A percentile compares a stretch with the other conserved stretches of the same genome.
Conservation (phyloP, 2,113 vertebrate genomes). For the Prochilodus magdalenae region DNA sequence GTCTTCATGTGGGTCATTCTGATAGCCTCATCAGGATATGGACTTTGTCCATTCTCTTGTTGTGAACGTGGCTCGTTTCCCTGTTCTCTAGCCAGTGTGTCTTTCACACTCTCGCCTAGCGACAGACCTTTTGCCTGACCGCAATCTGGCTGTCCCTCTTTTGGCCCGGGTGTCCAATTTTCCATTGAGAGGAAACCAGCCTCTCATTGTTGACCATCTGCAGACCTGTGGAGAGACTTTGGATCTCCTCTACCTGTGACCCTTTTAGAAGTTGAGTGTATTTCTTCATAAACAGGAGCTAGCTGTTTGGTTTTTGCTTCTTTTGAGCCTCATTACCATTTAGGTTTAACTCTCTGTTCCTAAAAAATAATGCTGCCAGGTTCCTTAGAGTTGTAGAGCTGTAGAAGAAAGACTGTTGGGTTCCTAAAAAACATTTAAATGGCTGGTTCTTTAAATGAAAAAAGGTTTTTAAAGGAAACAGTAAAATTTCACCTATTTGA, state of each 20-base stretch:
- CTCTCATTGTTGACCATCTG: conserved; percentile 42
- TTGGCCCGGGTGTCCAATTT: conserved; percentile 23
- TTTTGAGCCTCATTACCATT: neutral
- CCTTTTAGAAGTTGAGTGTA: neutral
- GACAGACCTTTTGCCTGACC: conserved; percentile 29
- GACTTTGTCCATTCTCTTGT: conserved; percentile 20
- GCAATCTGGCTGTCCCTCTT: conserved; percentile 36
- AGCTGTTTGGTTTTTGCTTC: neutral
- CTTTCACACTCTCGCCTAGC: conserved; percentile 43
- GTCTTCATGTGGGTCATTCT: neutral
- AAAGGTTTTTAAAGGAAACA: neutral
- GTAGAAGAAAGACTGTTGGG: no score
- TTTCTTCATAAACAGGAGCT: neutral
- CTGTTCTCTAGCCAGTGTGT: conserved; percentile 5
- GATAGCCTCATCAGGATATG: conserved; percentile 32
- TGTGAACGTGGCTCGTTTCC: conserved; percentile 22
- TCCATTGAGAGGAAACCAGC: conserved; percentile 18
- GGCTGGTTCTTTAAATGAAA: no score
- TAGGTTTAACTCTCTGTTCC: neutral
- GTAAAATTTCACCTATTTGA: no score
- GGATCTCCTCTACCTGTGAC: conserved; percentile 7
- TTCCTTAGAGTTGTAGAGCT: neutral
- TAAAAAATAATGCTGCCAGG: no score
- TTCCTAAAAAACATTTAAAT: no score
- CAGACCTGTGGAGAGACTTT: conserved; percentile 17